Conservation (phyloP, 2,888 invertebrate genomes). For the Volucella bombylans region DNA sequence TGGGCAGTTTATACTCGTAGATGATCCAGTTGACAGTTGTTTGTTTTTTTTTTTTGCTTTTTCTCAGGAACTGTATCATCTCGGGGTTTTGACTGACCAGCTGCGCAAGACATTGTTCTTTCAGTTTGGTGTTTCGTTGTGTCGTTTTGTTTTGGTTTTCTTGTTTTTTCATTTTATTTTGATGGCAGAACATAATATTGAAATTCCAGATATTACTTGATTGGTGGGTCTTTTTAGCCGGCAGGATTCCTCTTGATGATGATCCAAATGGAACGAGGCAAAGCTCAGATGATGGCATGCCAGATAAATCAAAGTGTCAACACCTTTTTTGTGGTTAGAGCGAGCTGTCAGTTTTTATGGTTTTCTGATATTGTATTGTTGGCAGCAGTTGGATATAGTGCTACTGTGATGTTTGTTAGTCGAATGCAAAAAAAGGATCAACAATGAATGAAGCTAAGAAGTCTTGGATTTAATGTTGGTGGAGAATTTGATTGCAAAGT, state of each 20-base stretch:
- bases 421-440: slow-evolving; percentile 5
- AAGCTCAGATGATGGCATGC: slow-evolving; percentile 80
- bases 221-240: slow-evolving; percentile 64
- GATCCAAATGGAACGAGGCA: slow-evolving; percentile 66
- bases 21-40: slow-evolving; percentile 65
- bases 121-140: slow-evolving; percentile 7
- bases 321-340: slow-evolving; percentile 80
- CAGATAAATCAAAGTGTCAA: slow-evolving; percentile 83
- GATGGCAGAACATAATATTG: slow-evolving; percentile 70
- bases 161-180: background rate
- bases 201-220: slow-evolving; percentile 75
- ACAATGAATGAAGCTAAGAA: slow-evolving; percentile 20
- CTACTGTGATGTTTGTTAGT: background rate
- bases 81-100: slow-evolving; percentile 49
- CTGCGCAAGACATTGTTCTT: slow-evolving; percentile 53
- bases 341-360: slow-evolving; percentile 80
- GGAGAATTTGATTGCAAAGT: slow-evolving; percentile 43
- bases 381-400: slow-evolving; percentile 8
- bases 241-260: slow-evolving; percentile 56
- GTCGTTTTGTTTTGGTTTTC: background rate
- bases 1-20: slow-evolving; percentile 71
- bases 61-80: slow-evolving; percentile 46
- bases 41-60: slow-evolving; percentile 25
- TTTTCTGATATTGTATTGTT: slow-evolving; percentile 65
- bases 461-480: slow-evolving; percentile 25